Conservation (phyloP, 2,888 invertebrate genomes). For the Amphipoea oculea region DNA sequence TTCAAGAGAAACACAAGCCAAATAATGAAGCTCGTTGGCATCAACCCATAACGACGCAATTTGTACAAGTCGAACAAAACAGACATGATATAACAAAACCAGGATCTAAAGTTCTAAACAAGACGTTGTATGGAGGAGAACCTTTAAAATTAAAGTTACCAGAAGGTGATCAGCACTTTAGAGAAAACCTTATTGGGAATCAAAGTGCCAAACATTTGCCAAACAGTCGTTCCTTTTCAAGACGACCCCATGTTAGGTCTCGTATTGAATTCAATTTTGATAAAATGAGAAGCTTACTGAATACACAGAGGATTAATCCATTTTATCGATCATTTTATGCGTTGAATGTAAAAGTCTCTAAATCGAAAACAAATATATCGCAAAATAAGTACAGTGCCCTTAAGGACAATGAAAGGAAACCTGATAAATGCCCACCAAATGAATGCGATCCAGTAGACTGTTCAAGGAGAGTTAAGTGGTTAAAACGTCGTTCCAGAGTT, state of each 20-base stretch:
- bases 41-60: constrained; percentile 31
- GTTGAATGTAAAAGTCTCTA: constrained; percentile 46
- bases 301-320: constrained; percentile 29
- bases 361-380: constrained; percentile 1
- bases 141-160: constrained; percentile 20
- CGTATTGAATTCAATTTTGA: constrained; percentile 34
- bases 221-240: constrained; percentile 11
- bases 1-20: constrained; percentile 34
- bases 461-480: constrained; percentile 42
- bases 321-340: constrained; percentile 54
- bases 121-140: constrained; percentile 4
- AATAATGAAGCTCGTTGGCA: constrained; percentile 15
- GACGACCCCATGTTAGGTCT: constrained; percentile 18
- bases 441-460: constrained; percentile 59
- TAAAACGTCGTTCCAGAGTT: neutral
- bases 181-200: constrained; percentile 4
- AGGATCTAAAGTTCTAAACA: neutral
- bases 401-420: constrained; percentile 42
- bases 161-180: neutral
- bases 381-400: neutral
- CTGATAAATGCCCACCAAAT: constrained; percentile 55
- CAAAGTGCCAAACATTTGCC: constrained; percentile 2
- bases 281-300: constrained; percentile 36
- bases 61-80: constrained; percentile 20
- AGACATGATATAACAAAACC: neutral